Percentiles rank a stretch among this genome's conserved stretches.
Evolutionary conservation across 1,140 invertebrate genomes (phyloP).

Genomic region (Drosophila fuyamai): DNA sequence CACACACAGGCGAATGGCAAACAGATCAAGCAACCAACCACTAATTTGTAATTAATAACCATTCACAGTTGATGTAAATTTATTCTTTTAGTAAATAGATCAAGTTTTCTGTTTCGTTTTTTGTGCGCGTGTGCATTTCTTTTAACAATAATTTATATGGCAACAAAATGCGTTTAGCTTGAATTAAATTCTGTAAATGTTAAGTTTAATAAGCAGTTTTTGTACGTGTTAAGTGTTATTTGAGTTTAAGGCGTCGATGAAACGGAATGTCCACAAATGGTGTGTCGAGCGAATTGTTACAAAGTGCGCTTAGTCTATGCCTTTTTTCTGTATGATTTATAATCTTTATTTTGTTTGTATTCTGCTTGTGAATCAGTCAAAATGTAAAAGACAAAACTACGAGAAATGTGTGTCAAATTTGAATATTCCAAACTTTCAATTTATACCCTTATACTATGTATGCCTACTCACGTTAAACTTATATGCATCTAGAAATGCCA

Average conservation of each 20-base stretch:
- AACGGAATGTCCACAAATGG: slow-evolving; percentile 6
- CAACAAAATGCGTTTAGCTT: slow-evolving; percentile 62
- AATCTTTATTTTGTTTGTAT: slow-evolving; percentile 14
- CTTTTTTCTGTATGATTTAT: slow-evolving; percentile 28
- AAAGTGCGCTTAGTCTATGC: slow-evolving; percentile 42
- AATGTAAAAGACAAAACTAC: slow-evolving; percentile 29
- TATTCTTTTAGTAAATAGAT: slow-evolving; percentile 37
- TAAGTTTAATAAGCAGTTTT: slow-evolving; percentile 63
- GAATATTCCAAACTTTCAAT: slow-evolving; percentile 51
- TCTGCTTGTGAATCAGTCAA: slow-evolving; percentile 30
- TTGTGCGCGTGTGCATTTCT: slow-evolving; percentile 65
- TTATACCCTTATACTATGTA: slow-evolving; percentile 47
- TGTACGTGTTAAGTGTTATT: slow-evolving; percentile 79
- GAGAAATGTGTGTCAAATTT: slow-evolving; percentile 60
- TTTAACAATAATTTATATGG: slow-evolving; percentile 51
- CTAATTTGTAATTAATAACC: slow-evolving; percentile 68
- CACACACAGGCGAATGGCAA: slow-evolving; percentile 29
- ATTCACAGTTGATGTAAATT: slow-evolving; percentile 67
- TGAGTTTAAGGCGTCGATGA: slow-evolving; percentile 61
- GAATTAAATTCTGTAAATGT: slow-evolving; percentile 68
- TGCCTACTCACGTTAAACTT: slow-evolving; percentile 47
- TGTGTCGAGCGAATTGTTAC: slow-evolving; percentile 33
- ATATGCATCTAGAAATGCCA: slow-evolving; percentile 30
- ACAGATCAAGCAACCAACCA: slow-evolving; percentile 31
- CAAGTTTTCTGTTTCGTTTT: slow-evolving; percentile 42